Percentiles rank a stretch among this genome's conserved stretches.
phyloP scores from a whole-genome alignment of 2,797 vertebrate genomes.

The Nyctibius grandis region DNA sequence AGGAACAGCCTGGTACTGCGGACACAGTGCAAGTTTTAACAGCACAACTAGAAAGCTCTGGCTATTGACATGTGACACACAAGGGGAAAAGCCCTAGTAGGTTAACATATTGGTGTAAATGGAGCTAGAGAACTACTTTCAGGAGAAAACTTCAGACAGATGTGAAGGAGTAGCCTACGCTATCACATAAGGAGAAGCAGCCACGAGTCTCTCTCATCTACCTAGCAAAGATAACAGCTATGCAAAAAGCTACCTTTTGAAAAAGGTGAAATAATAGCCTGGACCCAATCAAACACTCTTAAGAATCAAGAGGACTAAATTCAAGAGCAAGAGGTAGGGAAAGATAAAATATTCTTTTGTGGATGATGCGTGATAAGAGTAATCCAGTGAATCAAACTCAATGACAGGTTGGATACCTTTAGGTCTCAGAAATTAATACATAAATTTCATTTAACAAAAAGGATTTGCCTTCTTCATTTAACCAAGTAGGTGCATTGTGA shows the following conservation, averaged over 20 bases:
- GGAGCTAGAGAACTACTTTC: background rate
- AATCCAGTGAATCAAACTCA: background rate
- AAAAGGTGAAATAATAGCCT: background rate
- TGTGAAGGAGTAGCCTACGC: background rate
- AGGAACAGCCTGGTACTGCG: background rate
- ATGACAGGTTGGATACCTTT: background rate
- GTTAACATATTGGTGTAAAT: background rate
- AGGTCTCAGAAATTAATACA: background rate
- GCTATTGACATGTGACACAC: background rate
- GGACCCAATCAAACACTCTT: background rate
- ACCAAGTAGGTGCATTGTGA: background rate
- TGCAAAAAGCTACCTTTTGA: background rate
- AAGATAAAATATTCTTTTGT: background rate
- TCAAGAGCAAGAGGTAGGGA: background rate
- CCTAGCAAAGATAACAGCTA: background rate
- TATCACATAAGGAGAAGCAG: background rate
- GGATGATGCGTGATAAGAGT: background rate
- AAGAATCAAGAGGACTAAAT: background rate
- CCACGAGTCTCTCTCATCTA: background rate
- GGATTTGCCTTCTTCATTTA: background rate
- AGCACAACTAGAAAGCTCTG: background rate
- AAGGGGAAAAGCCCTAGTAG: background rate
- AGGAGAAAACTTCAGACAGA: background rate
- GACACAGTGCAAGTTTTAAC: background rate
- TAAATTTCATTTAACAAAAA: background rate